Base-by-base conservation (phyloP, 2,797 vertebrate species). In the Muraenolepis orangiensis region DNA sequence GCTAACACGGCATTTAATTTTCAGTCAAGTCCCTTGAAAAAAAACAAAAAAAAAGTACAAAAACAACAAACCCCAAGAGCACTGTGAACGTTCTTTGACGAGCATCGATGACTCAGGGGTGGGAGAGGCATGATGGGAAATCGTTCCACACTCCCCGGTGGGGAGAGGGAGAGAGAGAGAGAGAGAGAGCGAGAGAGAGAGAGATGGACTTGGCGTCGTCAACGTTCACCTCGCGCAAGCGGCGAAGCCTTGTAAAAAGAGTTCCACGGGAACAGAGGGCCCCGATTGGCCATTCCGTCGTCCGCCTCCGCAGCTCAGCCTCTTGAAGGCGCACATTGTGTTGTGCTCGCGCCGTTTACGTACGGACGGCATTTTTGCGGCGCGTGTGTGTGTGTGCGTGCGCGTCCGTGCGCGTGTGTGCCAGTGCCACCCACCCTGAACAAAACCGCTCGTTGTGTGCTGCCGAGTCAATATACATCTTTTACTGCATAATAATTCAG, bases 1-100 rank as follows among this genome's bases (percentile, higher is more conserved):
- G 89, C 81, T 82, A 86, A 83, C 83, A 72, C 86, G 89, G 85
- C 88, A 86, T 84, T 91, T 87, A 87, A 81, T 85, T 88, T 77
- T 76, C 78, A 81, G 86, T 90, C 80, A 91, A 90, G 86, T 87
- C 81, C 83, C 84, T 86, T 72, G 51, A 69, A 78, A 85, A 6
- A 57, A 57, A 2, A 40, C 38, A 13, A 42, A 42, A 42, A 42
- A 42, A 42, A 42, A 42, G 16, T 16, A 42, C 3, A 3, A 46
- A 46, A 20, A 46, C 14, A 5, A 4, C 5, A n/a, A n/a, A n/a
- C n/a, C n/a, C n/a, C n/a, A n/a, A n/a, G 82, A 84, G 84, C 88
- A 83, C 86, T 84, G 83, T 87, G 87, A 91, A 90, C 89, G 86
- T 85, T 77, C 79, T 79, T n/a, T 78, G 20, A 71, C 74, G 76